Base-by-base conservation (phyloP, 2,888 invertebrate species). In the Siphlonurus alternatus region DNA sequence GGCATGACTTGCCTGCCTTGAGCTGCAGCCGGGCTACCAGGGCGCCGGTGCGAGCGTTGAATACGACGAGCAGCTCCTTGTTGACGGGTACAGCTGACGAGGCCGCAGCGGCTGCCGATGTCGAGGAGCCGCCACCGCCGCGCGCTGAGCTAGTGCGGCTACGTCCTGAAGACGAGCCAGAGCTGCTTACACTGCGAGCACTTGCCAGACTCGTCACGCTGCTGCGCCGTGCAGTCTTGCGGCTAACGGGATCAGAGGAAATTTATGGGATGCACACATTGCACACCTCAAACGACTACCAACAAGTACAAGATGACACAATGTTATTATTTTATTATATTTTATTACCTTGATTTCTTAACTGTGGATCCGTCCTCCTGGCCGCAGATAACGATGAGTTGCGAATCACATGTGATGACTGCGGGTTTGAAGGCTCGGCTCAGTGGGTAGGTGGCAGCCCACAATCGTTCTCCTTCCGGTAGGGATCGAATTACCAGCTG, bases 391-490 rank as follows among this genome's bases (percentile, higher is more conserved):
- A 89, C 83, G 2, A 96, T 78, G 70, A 88, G 83, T 23, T 85
- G 82, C 60, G 86, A 86, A 73, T 96, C 95, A 0, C 86, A 84
- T 0, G 94, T 91, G 1, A 93, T 81, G 1, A 89, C 89, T 0
- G 88, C 87, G 23, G 83, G 80, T 66, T 88, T 83, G 73, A 92
- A 93, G 76, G 79, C 86, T 15, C 53, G 64, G 61, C 89, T 80
- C 1, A 93, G 83, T 2, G 88, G 85, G 72, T 87, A 95, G 61
- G 93, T 93, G 69, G 91, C 87, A 19, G 84, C 84, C 75, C 89
- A 96, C 56, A 89, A 79, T 67, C 81, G 82, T 62, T 83, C 83
- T 0, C 94, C 94, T 70, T 86, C 88, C 81, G 76, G 70, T 70
- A 79, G 69, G 61, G 72, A 64, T n/a, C 70, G 53, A 1, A 68